Conservation (phyloP, 1,140 invertebrate species). For the Drosophila subobscura region DNA sequence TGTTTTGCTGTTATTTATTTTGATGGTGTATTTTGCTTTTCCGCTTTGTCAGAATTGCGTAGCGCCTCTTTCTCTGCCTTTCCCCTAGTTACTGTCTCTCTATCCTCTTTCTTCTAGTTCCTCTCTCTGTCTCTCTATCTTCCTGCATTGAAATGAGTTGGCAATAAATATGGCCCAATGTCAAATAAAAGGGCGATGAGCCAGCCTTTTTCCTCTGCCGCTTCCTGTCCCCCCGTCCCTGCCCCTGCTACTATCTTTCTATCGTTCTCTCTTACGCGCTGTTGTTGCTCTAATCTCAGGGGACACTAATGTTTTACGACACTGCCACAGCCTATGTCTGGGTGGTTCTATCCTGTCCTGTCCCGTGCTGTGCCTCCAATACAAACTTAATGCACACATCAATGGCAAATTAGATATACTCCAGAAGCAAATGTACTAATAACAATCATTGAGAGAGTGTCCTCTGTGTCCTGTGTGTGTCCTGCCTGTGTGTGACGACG, state of each 20-base stretch:
- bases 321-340: constrained; percentile 22
- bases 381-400: constrained; percentile 78
- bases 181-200: constrained; percentile 82
- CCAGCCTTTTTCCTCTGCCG: constrained; percentile 58
- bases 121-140: constrained; percentile 17
- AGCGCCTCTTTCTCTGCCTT: constrained; percentile 8
- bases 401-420: constrained; percentile 81
- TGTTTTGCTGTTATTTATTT: constrained; percentile 72
- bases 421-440: constrained; percentile 75
- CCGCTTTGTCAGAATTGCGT: constrained; percentile 67
- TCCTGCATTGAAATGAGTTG: constrained; percentile 76
- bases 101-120: constrained; percentile 59
- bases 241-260: not conserved
- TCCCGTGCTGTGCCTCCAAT: constrained; percentile 54
- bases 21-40: constrained; percentile 79
- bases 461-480: not conserved
- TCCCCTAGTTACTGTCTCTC: constrained; percentile 5
- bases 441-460: constrained; percentile 72
- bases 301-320: constrained; percentile 81
- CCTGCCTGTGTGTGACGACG: constrained; percentile 30
- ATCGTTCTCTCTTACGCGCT: not conserved
- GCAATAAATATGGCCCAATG: constrained; percentile 80
- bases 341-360: too few species aligned
- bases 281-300: constrained; percentile 67
- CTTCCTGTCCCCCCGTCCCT: constrained; percentile 2